These are phyloP conservation scores for Cecidostiba fungosa DNA, from an alignment of 2,888 invertebrate genomes.

Conservation along the genomic window DNA sequence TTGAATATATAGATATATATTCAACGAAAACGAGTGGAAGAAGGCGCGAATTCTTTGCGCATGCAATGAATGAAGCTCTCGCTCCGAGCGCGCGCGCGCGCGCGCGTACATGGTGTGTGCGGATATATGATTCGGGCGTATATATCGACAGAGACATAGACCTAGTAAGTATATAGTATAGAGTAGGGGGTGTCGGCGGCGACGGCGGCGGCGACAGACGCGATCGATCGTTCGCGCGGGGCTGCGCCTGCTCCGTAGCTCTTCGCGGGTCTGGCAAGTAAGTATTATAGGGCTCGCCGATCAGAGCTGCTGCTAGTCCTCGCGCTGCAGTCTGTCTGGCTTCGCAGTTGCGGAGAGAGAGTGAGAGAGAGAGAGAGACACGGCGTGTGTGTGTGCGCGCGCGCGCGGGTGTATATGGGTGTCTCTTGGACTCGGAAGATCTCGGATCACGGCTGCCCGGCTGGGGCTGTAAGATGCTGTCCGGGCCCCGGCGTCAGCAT, in stretches of 20 bases:
- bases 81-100: too few species aligned
- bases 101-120: too few species aligned
- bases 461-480: constrained; percentile 11
- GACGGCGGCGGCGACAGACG: not conserved
- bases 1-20: too few species aligned
- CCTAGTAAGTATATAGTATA: too few species aligned
- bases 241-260: not conserved
- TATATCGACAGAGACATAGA: too few species aligned
- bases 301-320: not conserved
- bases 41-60: too few species aligned
- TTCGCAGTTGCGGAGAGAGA: not conserved
- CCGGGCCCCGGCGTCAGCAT: not conserved
- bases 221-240: not conserved
- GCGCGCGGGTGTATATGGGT: not conserved
- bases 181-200: not conserved
- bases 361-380: not conserved
- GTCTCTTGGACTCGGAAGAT: not conserved
- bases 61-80: too few species aligned
- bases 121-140: too few species aligned
- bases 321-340: not conserved
- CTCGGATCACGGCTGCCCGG: not conserved
- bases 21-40: too few species aligned
- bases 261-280: too few species aligned
- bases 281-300: not conserved
- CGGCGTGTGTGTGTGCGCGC: not conserved